These are phyloP conservation scores for Lycodopsis pacificus DNA, from an alignment of 2,797 vertebrate genomes.

Conservation along the genomic window DNA sequence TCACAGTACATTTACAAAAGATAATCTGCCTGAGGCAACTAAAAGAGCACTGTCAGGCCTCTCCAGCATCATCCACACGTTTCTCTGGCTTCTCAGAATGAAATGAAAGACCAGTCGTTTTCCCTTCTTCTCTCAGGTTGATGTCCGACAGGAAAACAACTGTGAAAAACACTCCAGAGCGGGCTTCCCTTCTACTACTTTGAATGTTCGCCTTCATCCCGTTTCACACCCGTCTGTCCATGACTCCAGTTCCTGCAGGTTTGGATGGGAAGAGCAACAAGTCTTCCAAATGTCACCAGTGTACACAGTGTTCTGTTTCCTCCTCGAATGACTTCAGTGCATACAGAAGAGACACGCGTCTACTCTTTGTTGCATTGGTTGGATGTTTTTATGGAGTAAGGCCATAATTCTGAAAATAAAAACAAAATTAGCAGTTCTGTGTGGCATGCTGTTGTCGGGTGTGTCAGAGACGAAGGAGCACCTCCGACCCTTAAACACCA, in stretches of 20 bases:
- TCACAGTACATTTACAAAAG: slow-evolving; percentile 86
- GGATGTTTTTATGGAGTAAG: slow-evolving; percentile 75
- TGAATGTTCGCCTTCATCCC: background rate
- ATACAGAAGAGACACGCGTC: slow-evolving; percentile 64
- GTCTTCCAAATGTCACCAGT: slow-evolving; percentile 60
- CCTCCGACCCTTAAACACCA: slow-evolving; percentile 31
- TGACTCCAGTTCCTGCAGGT: slow-evolving; percentile 48
- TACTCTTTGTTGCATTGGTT: slow-evolving; percentile 67
- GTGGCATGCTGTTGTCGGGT: slow-evolving; percentile 33
- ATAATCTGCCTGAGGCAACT: slow-evolving; percentile 80
- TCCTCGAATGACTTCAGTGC: slow-evolving; percentile 48
- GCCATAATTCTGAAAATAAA: slow-evolving; percentile 75
- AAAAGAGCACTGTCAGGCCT: slow-evolving; percentile 65
- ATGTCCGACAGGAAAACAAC: slow-evolving; percentile 57
- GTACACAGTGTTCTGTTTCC: slow-evolving; percentile 73
- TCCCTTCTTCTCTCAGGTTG: slow-evolving; percentile 35
- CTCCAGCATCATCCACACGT: slow-evolving; percentile 44
- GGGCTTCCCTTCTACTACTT: slow-evolving; percentile 48
- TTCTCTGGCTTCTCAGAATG: slow-evolving; percentile 56
- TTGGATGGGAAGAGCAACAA: slow-evolving; percentile 53
- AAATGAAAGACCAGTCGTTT: slow-evolving; percentile 52
- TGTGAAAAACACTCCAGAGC: slow-evolving; percentile 56
- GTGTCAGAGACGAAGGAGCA: slow-evolving; percentile 38
- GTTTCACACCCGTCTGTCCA: slow-evolving; percentile 10
- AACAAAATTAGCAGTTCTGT: slow-evolving; percentile 39